Base-by-base conservation (phyloP, 2,888 invertebrate genomes). In the Fragum fragum region DNA sequence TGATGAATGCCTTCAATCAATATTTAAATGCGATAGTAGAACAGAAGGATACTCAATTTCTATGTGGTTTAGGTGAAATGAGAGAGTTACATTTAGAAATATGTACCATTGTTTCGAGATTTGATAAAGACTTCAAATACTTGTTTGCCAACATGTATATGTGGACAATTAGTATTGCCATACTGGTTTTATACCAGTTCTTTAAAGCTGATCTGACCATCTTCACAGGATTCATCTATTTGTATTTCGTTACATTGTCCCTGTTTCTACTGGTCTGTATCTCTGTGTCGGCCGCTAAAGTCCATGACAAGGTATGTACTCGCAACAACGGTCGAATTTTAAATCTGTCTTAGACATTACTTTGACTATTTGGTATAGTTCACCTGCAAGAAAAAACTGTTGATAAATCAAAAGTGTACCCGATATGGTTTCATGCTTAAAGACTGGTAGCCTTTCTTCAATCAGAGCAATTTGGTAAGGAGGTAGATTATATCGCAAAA, bases 221-320 rank as follows among this genome's bases (percentile, higher is more conserved):
- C 3, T 26, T 26, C 1, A 26, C 26, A 26, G 26, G 23, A 26
- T 21, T 57, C 26, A 26, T 57, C 3, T 7, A 26, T 26, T 23
- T 57, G 26, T 57, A 26, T n/a, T 57, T 26, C 23, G 23, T 57
- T 11, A 26, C 26, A 3, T 14, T 57, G 23, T 57, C 57, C 3
- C 57, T 57, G 26, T 6, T 21, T 5, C 23, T 57, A 3, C 23
- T 57, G 18, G 9, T 21, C 6, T 21, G 26, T 14, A 57, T 26
- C 23, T 57, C 57, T 26, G 57, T 57, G 26, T 57, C 57, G 11
- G 57, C 57, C 26, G 57, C 57, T 21, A 9, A 57, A 36, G 32
- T 36, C 32, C 32, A 36, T 9, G 32, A 36, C 32, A 36, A 36
- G 32, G 32, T 36, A 36, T 36, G 32, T 36, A 36, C 9, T n/a